A percentile compares a stretch with the other conserved stretches of the same genome.
These are phyloP conservation scores for Pyrrhosoma nymphula DNA, from an alignment of 2,888 invertebrate genomes.

Conservation along the genomic window DNA sequence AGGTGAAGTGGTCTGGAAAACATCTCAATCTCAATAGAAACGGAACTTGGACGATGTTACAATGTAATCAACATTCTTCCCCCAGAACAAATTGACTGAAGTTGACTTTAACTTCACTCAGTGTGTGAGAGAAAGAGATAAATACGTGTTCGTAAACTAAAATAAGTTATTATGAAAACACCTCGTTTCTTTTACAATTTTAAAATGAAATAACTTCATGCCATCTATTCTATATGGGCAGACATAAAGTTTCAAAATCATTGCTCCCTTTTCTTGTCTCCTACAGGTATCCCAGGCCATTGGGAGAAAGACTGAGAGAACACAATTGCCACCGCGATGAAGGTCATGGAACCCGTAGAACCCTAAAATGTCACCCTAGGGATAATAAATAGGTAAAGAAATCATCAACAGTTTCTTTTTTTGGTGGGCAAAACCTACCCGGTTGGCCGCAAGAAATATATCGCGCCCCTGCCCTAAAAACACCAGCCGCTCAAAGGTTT, in stretches of 20 bases:
- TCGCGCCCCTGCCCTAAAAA: slow-evolving; percentile 36
- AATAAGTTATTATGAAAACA: not conserved
- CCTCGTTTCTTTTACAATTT: not conserved
- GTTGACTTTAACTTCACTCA: not conserved
- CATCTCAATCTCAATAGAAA: not conserved
- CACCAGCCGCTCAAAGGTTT: not conserved
- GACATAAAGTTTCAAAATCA: slow-evolving; percentile 18
- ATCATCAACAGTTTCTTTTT: slow-evolving; percentile 58
- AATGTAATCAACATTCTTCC: not conserved
- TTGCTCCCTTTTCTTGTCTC: not conserved
- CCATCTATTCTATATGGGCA: not conserved
- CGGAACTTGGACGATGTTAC: not conserved
- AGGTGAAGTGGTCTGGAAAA: too few relatives aligned
- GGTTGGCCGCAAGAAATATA: slow-evolving; percentile 30
- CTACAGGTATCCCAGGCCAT: not conserved
- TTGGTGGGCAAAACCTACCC: slow-evolving; percentile 37
- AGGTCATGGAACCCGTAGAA: slow-evolving; percentile 29
- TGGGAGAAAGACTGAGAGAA: not conserved
- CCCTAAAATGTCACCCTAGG: slow-evolving; percentile 44
- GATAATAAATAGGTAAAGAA: slow-evolving; percentile 64
- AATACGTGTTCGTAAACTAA: not conserved
- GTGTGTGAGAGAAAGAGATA: not conserved
- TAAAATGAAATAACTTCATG: not conserved
- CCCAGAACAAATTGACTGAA: not conserved
- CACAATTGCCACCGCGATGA: slow-evolving; percentile 37